phyloP scores from a whole-genome alignment of 2,797 vertebrate genomes.

The Cynopterus sphinx region DNA sequence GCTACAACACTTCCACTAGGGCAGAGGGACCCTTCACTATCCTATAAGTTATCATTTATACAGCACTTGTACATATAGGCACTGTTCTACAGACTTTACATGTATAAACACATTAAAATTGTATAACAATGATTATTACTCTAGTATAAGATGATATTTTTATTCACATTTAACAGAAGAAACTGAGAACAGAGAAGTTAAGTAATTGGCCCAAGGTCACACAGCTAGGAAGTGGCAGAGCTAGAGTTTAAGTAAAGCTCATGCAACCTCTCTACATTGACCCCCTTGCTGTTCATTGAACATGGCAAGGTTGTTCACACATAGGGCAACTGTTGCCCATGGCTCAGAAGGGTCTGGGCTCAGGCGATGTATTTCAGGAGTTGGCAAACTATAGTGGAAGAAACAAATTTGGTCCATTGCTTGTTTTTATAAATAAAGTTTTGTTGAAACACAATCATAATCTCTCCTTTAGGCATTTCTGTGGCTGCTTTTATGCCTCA shows the following conservation, averaged over 20 bases:
- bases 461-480: neutral
- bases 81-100: neutral
- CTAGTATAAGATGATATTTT: neutral
- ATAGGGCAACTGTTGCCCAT: neutral
- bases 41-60: neutral
- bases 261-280: neutral
- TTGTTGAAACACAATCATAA: neutral
- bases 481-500: neutral
- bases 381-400: neutral
- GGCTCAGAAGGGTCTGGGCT: neutral
- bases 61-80: neutral
- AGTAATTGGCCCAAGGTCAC: neutral
- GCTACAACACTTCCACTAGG: neutral
- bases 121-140: neutral
- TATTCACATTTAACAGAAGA: neutral
- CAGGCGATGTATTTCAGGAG: neutral
- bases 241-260: neutral
- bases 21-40: neutral
- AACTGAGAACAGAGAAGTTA: neutral
- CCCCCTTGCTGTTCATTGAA: neutral
- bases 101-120: neutral
- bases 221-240: neutral
- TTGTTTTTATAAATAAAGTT: neutral
- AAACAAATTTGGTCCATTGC: neutral
- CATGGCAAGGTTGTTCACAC: neutral